These are phyloP conservation scores for Brachypalpus laphriformis DNA, from an alignment of 2,888 invertebrate genomes.

Conservation along the genomic window DNA sequence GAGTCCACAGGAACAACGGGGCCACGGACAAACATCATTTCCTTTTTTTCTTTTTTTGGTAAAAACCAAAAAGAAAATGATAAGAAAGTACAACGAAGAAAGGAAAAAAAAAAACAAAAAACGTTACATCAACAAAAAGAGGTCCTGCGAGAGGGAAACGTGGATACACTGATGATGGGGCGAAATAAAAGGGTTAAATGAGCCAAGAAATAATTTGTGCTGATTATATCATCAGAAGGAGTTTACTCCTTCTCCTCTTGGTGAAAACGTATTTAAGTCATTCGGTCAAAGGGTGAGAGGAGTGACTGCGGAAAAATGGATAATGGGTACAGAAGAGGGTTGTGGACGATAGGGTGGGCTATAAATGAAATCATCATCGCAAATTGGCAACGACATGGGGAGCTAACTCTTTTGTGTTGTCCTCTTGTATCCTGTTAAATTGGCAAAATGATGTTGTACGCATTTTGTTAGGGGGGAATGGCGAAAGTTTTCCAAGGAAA, in stretches of 20 bases:
- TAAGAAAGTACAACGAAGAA: constrained; percentile 16
- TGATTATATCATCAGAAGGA: constrained; percentile 67
- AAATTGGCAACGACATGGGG: constrained; percentile 66
- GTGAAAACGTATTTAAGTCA: constrained; percentile 67
- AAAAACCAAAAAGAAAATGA: constrained; percentile 17
- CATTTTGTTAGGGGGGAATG: background rate
- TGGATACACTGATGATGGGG: constrained; percentile 54
- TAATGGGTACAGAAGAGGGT: background rate
- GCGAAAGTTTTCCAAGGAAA: background rate
- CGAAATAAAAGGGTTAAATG: constrained; percentile 73
- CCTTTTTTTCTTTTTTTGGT: background rate
- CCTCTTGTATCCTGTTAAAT: constrained; percentile 31
- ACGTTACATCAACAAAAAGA: constrained; percentile 12
- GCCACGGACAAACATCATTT: constrained; percentile 65
- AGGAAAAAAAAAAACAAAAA: background rate
- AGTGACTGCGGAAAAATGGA: constrained; percentile 13
- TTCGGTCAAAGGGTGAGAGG: constrained; percentile 48
- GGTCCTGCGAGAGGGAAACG: constrained; percentile 17
- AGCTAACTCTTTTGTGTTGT: constrained; percentile 39
- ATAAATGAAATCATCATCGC: constrained; percentile 65
- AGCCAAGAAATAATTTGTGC: constrained; percentile 74
- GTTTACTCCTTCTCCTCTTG: background rate
- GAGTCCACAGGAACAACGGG: constrained; percentile 50
- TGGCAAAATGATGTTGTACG: constrained; percentile 25
- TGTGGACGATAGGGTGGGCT: background rate